phyloP scores from a whole-genome alignment of 2,113 vertebrate genomes.

The Hippocampus barbouri region DNA sequence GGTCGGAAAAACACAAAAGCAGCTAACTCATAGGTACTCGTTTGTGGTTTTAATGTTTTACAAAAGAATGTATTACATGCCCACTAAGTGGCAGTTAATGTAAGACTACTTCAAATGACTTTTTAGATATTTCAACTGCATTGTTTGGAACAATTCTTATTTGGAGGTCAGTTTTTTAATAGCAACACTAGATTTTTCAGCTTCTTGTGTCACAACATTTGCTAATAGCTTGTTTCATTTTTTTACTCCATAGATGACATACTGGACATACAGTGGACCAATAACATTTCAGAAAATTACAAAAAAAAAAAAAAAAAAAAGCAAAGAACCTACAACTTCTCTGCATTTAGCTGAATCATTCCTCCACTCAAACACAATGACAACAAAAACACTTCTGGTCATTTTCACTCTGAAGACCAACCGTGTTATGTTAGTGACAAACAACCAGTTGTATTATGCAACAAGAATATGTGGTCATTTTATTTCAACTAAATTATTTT shows the following conservation, averaged over 20 bases:
- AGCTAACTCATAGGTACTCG: slow-evolving; percentile 12
- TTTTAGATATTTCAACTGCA: background rate
- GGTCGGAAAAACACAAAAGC: background rate
- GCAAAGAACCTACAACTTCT: background rate
- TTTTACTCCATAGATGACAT: slow-evolving; percentile 8
- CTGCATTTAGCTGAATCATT: background rate
- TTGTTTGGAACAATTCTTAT: background rate
- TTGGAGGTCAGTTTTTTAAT: background rate
- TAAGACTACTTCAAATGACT: slow-evolving; percentile 1
- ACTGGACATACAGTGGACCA: background rate
- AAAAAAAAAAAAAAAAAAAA: no score
- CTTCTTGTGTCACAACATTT: background rate
- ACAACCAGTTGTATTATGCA: background rate
- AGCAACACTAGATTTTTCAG: background rate
- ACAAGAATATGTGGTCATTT: background rate
- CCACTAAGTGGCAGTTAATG: slow-evolving; percentile 2
- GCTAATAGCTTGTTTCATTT: background rate
- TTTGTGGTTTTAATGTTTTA: background rate
- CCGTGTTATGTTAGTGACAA: background rate
- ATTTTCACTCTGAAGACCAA: background rate
- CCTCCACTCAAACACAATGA: background rate
- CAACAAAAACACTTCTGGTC: background rate
- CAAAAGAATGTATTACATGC: slow-evolving; percentile 2
- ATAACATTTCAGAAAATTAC: background rate
- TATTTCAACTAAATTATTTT: background rate